These are phyloP conservation scores for Lathamus discolor DNA, from an alignment of 2,113 vertebrate genomes.

Conservation along the genomic window DNA sequence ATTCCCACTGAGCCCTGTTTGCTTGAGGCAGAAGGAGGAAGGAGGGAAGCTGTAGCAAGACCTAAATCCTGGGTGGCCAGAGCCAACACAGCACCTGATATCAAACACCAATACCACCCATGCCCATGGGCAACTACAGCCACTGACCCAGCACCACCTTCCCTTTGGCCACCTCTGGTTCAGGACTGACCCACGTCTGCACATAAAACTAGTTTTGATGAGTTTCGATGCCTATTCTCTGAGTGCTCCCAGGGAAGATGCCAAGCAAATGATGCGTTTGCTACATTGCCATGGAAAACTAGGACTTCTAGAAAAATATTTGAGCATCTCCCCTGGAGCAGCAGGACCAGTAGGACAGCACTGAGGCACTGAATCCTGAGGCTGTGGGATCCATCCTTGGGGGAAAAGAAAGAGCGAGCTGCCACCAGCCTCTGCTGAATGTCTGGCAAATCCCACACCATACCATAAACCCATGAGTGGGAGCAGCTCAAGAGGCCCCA, in stretches of 20 bases:
- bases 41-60: background rate
- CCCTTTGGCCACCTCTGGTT: rapidly evolving
- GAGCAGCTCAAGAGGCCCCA: background rate
- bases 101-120: rapidly evolving
- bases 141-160: background rate
- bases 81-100: background rate
- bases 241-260: rapidly evolving
- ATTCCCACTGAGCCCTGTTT: background rate
- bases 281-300: background rate
- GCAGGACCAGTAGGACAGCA: background rate
- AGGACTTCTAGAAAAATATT: too few species aligned
- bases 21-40: background rate
- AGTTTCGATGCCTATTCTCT: background rate
- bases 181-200: rapidly evolving
- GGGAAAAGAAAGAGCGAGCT: background rate
- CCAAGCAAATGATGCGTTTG: background rate
- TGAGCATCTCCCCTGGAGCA: background rate
- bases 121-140: rapidly evolving
- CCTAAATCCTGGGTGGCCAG: rapidly evolving
- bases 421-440: background rate
- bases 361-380: background rate
- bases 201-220: rapidly evolving
- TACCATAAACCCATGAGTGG: rapidly evolving
- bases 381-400: rapidly evolving
- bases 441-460: background rate